phyloP scores from a whole-genome alignment of 64 coral and sea anemone genomes.

The Porites australiensis region DNA sequence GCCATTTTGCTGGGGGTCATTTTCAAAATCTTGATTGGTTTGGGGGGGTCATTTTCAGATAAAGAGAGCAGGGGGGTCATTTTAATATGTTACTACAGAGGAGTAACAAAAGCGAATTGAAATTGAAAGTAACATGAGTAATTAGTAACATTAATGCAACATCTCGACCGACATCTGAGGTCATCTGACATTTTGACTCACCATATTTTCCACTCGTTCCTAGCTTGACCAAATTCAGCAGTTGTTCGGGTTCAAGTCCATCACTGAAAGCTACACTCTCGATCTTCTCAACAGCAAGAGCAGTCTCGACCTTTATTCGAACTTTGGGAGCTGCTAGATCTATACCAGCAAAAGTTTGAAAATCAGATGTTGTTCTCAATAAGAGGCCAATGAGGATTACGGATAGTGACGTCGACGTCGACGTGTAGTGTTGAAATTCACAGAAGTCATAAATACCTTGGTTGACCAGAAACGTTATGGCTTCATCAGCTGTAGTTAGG shows the following conservation, averaged over 20 bases:
- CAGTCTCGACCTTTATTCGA: slow-evolving; percentile 56
- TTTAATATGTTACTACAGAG: too few species aligned
- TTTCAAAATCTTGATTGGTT: too few species aligned
- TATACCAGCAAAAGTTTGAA: not conserved
- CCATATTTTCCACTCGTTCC: slow-evolving; percentile 76
- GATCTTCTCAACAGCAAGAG: slow-evolving; percentile 64
- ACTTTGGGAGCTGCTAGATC: slow-evolving; percentile 13
- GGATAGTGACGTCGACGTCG: too few species aligned
- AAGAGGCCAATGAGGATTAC: not conserved
- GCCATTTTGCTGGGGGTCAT: too few species aligned
- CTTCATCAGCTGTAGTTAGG: slow-evolving; percentile 33
- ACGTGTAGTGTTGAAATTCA: too few species aligned
- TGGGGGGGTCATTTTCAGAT: too few species aligned
- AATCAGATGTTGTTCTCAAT: not conserved
- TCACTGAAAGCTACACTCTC: slow-evolving; percentile 50
- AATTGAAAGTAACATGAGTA: too few species aligned
- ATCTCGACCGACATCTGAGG: too few species aligned
- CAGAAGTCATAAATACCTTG: slow-evolving; percentile 39
- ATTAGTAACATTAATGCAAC: too few species aligned
- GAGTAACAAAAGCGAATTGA: too few species aligned
- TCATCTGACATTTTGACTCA: slow-evolving; percentile 13
- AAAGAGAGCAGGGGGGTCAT: too few species aligned
- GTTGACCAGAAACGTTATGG: slow-evolving; percentile 55
- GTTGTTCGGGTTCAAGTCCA: slow-evolving; percentile 73
- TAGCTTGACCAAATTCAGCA: slow-evolving; percentile 75